phyloP scores from a whole-genome alignment of 2,113 vertebrate species.

The Gallinago undulata region DNA sequence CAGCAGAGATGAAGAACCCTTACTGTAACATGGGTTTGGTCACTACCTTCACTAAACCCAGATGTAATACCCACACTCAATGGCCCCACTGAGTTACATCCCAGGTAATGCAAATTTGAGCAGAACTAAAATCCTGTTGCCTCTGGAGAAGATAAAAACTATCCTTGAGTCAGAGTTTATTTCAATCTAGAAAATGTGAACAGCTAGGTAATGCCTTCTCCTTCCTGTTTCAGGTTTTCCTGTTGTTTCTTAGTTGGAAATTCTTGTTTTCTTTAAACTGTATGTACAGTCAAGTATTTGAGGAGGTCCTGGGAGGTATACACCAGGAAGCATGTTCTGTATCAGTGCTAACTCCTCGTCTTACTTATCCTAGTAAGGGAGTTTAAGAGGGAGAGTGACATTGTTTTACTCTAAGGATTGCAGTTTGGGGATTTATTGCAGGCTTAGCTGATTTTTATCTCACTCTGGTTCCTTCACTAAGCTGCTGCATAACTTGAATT shows the following conservation, averaged over 20 bases:
- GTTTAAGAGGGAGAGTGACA: background rate
- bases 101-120: background rate
- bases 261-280: background rate
- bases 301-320: background rate
- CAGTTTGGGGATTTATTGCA: background rate
- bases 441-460: constrained; percentile 3
- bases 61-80: background rate
- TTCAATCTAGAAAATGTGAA: background rate
- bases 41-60: background rate
- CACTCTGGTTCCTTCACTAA: background rate
- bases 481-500: background rate
- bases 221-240: background rate
- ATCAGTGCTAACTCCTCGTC: background rate
- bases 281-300: background rate
- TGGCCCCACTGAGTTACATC: background rate
- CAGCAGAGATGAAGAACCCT: background rate
- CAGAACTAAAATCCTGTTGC: background rate
- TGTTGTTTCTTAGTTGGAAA: background rate
- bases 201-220: background rate
- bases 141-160: background rate
- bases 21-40: background rate
- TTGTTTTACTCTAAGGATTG: background rate
- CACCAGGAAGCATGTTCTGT: background rate
- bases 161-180: background rate
- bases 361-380: background rate